Percentiles rank a stretch among this genome's conserved stretches.
Evolutionary conservation across 2,797 vertebrate genomes (phyloP).

Genomic region (Tadarida brasiliensis): DNA sequence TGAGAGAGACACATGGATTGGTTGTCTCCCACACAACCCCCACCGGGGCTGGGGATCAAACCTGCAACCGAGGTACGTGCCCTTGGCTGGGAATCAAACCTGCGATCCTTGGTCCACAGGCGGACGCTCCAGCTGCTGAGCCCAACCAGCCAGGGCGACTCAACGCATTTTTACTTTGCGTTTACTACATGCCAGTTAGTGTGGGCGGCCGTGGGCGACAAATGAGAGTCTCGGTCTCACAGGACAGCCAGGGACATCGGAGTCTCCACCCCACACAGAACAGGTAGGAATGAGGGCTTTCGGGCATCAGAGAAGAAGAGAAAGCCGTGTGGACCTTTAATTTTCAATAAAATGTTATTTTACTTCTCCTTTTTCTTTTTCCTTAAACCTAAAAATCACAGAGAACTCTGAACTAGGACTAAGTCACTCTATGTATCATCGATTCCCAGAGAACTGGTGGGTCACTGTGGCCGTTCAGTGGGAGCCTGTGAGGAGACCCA

Average conservation of each 20-base stretch:
- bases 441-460: background rate
- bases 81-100: no score
- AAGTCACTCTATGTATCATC: background rate
- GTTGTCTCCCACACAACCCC: no score
- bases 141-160: background rate
- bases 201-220: background rate
- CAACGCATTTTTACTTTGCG: background rate
- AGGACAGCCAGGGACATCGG: background rate
- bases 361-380: background rate
- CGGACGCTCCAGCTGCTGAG: no score
- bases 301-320: background rate
- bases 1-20: no score
- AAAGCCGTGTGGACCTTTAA: background rate
- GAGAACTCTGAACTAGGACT: background rate
- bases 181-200: no score
- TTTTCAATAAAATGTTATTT: background rate
- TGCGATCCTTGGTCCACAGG: no score
- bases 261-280: background rate
- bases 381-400: background rate
- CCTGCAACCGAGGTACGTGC: no score
- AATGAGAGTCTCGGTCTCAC: background rate
- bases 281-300: background rate
- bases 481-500: background rate
- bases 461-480: fast-evolving
- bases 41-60: no score